These are phyloP conservation scores for Amblyraja radiata DNA, from an alignment of 2,797 vertebrate genomes.

Conservation along the genomic window DNA sequence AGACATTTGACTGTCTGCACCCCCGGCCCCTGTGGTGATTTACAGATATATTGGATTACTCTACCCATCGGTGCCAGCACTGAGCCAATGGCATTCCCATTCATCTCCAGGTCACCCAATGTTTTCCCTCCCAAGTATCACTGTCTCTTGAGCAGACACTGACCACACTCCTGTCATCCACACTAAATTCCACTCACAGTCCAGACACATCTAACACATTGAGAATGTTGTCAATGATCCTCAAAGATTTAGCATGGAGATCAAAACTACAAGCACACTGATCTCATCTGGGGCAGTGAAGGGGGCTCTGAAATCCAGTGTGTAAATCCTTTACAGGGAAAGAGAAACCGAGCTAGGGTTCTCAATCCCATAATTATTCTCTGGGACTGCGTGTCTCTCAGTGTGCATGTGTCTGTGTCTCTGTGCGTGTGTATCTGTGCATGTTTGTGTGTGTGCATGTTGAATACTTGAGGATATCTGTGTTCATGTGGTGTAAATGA, in stretches of 20 bases:
- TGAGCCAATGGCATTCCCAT: slow-evolving; percentile 8
- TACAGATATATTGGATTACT: slow-evolving; percentile 23
- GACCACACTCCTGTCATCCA: background rate
- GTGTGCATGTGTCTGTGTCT: background rate
- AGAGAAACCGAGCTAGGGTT: background rate
- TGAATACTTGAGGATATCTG: too few species aligned
- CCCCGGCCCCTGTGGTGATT: slow-evolving; percentile 1
- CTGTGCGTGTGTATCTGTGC: background rate
- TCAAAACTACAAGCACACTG: slow-evolving; percentile 11
- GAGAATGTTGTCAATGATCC: slow-evolving; percentile 28
- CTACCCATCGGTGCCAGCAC: background rate
- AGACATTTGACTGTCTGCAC: slow-evolving; percentile 22
- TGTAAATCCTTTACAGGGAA: background rate
- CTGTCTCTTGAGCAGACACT: slow-evolving; percentile 10
- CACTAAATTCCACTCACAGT: slow-evolving; percentile 23
- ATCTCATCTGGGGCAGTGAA: background rate
- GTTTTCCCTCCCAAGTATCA: slow-evolving; percentile 17
- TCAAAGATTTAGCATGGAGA: slow-evolving; percentile 15
- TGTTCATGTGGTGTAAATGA: background rate
- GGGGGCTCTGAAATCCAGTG: background rate
- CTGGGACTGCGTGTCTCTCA: background rate
- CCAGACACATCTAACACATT: background rate
- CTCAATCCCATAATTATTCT: background rate
- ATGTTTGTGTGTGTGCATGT: background rate
- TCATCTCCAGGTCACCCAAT: background rate